These are phyloP conservation scores for Paradoxurus hermaphroditus DNA, from an alignment of 2,113 vertebrate species.

Conservation along the genomic window DNA sequence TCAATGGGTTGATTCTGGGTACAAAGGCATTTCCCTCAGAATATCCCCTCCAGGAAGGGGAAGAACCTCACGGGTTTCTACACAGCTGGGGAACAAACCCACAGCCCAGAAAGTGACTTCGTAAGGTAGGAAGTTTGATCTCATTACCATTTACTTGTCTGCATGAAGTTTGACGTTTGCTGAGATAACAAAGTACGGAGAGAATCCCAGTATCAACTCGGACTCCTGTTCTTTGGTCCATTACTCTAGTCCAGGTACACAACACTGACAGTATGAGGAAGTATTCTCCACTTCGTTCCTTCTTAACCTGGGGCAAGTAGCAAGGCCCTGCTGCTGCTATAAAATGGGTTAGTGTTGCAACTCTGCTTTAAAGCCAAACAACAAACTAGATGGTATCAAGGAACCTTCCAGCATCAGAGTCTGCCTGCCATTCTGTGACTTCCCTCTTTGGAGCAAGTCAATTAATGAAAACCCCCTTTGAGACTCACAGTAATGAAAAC, in stretches of 20 bases:
- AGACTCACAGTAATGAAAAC: slow-evolving; percentile 19
- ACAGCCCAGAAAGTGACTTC: background rate
- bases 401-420: background rate
- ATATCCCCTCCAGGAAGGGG: background rate
- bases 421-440: background rate
- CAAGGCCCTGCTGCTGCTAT: background rate
- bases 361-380: background rate
- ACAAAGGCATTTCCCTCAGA: background rate
- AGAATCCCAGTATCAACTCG: background rate
- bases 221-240: background rate
- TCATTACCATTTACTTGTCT: background rate
- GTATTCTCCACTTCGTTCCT: background rate
- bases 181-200: background rate
- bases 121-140: background rate
- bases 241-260: background rate
- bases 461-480: background rate
- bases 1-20: background rate
- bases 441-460: background rate
- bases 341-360: background rate
- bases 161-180: background rate
- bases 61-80: background rate
- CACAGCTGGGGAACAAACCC: background rate
- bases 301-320: background rate
- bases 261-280: background rate
- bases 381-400: background rate